These are phyloP conservation scores for Aphidius ervi DNA, from an alignment of 1,140 invertebrate genomes.

Conservation along the genomic window DNA sequence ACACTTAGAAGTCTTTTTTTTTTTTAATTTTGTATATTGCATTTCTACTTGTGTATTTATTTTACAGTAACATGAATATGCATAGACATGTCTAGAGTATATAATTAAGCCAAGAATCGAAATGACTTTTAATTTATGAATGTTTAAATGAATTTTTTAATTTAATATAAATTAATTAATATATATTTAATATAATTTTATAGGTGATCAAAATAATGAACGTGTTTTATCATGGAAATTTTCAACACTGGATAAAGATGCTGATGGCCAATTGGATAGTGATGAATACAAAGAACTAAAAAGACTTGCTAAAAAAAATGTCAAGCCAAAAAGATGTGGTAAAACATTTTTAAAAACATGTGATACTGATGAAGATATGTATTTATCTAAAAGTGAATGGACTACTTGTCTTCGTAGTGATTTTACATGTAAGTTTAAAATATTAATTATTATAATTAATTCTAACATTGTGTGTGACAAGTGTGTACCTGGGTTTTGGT, in stretches of 20 bases:
- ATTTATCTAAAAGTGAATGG: constrained; percentile 78
- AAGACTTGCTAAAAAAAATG: constrained; percentile 76
- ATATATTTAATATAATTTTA: constrained; percentile 9
- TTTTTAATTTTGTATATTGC: constrained; percentile 11
- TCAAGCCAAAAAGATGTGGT: constrained; percentile 83
- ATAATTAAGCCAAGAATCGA: background rate
- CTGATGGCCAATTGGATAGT: constrained; percentile 69
- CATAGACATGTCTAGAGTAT: constrained; percentile 10
- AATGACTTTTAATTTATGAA: background rate
- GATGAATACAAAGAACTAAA: constrained; percentile 77
- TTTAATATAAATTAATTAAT: constrained; percentile 8
- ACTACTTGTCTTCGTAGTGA: constrained; percentile 72
- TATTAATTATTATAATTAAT: constrained; percentile 4
- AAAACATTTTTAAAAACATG: constrained; percentile 82
- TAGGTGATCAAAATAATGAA: constrained; percentile 47
- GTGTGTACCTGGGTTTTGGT: no score
- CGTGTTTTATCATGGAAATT: constrained; percentile 85
- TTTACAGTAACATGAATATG: background rate
- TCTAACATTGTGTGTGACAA: constrained; percentile 1
- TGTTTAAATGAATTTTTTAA: background rate
- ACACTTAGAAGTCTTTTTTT: constrained; percentile 6
- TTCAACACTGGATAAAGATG: constrained; percentile 70
- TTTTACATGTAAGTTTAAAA: constrained; percentile 52
- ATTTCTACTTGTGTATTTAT: constrained; percentile 7
- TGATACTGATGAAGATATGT: constrained; percentile 74